A percentile compares a stretch with the other conserved stretches of the same genome.
Conservation (phyloP, 2,797 vertebrate genomes). For the Squalus acanthias region DNA sequence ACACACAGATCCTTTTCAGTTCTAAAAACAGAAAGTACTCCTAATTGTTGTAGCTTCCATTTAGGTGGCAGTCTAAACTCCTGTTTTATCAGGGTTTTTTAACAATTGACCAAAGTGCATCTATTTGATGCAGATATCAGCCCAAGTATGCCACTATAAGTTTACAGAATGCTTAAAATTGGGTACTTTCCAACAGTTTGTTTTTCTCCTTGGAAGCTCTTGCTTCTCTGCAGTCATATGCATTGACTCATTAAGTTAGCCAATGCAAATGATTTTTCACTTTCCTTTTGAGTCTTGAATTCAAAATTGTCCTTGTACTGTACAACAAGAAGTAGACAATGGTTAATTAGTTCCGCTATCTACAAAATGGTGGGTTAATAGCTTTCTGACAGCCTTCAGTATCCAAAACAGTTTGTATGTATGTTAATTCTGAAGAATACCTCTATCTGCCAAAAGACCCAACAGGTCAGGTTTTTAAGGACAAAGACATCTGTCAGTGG, state of each 20-base stretch:
- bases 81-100: background rate
- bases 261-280: background rate
- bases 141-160: background rate
- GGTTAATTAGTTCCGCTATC: background rate
- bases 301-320: background rate
- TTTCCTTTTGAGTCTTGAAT: background rate
- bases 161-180: background rate
- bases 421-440: background rate
- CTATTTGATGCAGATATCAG: background rate
- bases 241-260: background rate
- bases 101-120: background rate
- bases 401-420: background rate
- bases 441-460: background rate
- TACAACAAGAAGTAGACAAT: background rate
- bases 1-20: background rate
- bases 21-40: background rate
- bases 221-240: background rate
- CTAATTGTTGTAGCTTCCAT: background rate
- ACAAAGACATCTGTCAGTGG: background rate
- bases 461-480: too few species aligned
- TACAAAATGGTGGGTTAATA: background rate
- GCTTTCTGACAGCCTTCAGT: background rate
- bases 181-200: background rate
- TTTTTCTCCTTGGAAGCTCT: background rate
- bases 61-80: background rate